These are phyloP conservation scores for Scaptomyza graminum DNA, from an alignment of 1,140 invertebrate genomes.

Conservation along the genomic window DNA sequence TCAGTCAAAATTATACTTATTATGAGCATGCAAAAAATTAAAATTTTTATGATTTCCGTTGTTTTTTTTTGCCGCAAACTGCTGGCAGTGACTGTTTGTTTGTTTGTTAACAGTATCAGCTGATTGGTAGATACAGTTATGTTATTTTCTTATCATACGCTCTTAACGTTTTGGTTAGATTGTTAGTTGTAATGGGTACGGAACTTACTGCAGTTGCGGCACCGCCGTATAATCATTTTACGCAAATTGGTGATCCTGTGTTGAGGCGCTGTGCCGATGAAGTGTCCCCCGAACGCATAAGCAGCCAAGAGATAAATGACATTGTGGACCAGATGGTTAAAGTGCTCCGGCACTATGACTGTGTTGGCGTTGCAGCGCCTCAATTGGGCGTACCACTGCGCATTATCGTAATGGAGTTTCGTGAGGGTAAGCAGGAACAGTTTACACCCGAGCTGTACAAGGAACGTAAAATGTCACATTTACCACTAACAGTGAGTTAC, in stretches of 20 bases:
- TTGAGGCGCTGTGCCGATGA: conserved; percentile 85
- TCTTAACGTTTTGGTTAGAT: background rate
- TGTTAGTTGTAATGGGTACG: conserved; percentile 21
- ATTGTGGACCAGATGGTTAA: conserved; percentile 85
- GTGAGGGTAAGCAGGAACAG: conserved; percentile 84
- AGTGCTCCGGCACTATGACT: conserved; percentile 86
- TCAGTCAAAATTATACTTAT: background rate
- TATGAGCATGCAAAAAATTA: conserved; percentile 2
- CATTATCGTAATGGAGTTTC: conserved; percentile 87
- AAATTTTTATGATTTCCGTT: background rate
- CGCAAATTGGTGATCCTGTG: conserved; percentile 89
- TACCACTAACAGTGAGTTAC: conserved; percentile 86
- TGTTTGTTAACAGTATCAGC: conserved; percentile 10
- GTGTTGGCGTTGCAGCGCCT: conserved; percentile 88
- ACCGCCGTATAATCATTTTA: conserved; percentile 87
- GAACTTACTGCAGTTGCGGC: conserved; percentile 1
- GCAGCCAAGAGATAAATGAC: conserved; percentile 85
- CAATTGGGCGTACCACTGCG: conserved; percentile 89
- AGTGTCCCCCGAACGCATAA: conserved; percentile 85
- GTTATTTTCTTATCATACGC: too few relatives aligned
- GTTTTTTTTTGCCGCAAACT: too few relatives aligned
- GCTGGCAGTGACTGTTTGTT: too few relatives aligned
- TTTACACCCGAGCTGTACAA: conserved; percentile 83
- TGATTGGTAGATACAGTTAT: conserved; percentile 9
- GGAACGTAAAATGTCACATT: conserved; percentile 85